Evolutionary conservation across 1,140 invertebrate species (phyloP).

Genomic region (Homalodisca vitripennis): DNA sequence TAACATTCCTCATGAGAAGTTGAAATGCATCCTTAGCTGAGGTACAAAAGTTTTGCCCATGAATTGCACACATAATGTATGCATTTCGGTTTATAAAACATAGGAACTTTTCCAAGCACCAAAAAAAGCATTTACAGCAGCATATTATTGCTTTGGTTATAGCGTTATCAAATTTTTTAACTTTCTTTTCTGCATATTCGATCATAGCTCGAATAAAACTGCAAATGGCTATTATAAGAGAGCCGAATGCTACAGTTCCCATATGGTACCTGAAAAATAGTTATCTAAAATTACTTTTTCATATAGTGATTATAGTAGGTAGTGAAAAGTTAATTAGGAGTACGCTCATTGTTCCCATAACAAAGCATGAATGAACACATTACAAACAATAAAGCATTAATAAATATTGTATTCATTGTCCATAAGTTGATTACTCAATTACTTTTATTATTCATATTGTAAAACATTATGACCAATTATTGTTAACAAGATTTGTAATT

Average conservation of each 20-base stretch:
- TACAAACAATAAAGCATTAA: constrained; percentile 5
- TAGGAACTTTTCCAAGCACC: constrained; percentile 88
- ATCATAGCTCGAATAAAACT: constrained; percentile 81
- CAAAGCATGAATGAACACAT: no score
- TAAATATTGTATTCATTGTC: constrained; percentile 30
- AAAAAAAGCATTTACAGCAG: constrained; percentile 86
- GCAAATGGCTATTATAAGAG: constrained; percentile 88
- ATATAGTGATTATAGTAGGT: no score
- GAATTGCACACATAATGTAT: constrained; percentile 95
- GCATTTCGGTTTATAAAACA: constrained; percentile 87
- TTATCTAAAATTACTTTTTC: no score
- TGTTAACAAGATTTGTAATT: no score
- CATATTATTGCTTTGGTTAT: constrained; percentile 74
- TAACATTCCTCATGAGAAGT: constrained; percentile 85
- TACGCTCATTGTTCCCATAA: no score
- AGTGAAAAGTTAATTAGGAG: no score
- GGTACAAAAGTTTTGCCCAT: constrained; percentile 88
- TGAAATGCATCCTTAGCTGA: constrained; percentile 89
- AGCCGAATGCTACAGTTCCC: constrained; percentile 92
- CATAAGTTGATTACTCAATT: no score
- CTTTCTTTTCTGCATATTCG: constrained; percentile 81
- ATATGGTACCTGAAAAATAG: constrained; percentile 74
- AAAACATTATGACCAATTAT: no score
- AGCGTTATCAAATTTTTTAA: constrained; percentile 75
- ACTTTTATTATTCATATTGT: no score